phyloP scores from a whole-genome alignment of 2,888 invertebrate species.

The Sthenelais limicola region DNA sequence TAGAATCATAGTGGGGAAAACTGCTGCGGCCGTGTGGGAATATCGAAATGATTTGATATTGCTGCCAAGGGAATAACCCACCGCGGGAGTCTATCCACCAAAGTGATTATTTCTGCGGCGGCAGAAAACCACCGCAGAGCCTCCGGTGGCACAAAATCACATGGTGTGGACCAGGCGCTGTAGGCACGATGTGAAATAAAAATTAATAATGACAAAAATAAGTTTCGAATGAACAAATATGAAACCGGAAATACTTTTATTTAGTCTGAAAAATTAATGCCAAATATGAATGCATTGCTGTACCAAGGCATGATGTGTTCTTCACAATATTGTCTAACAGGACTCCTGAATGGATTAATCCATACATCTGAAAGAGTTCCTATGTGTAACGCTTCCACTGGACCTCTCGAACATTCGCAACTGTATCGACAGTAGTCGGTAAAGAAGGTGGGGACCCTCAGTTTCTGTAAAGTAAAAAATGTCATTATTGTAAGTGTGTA shows the following conservation, averaged over 20 bases:
- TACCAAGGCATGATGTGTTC: constrained; percentile 64
- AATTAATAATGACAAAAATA: no score
- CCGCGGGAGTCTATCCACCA: no score
- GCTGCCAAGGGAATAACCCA: no score
- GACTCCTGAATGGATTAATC: constrained; percentile 67
- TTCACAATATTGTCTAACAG: constrained; percentile 58
- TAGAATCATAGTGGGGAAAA: no score
- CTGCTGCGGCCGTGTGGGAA: no score
- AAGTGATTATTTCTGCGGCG: no score
- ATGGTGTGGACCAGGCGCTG: no score
- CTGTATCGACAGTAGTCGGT: constrained; percentile 67
- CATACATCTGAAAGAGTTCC: constrained; percentile 54
- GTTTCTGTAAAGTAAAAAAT: constrained; percentile 52
- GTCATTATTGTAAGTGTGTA: neutral
- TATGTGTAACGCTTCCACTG: constrained; percentile 52
- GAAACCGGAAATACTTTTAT: neutral
- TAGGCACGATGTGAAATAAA: no score
- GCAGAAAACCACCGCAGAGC: no score
- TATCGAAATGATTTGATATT: no score
- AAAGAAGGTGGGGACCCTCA: constrained; percentile 59
- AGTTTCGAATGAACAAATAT: no score
- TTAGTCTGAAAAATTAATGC: constrained; percentile 43
- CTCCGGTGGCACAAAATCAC: no score
- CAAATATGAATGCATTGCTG: constrained; percentile 64
- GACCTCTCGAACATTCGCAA: constrained; percentile 56